Evolutionary conservation across 2,113 vertebrate genomes (phyloP), one percentile per base, ranked within the genome.

Genomic region (Ciconia stormi): DNA sequence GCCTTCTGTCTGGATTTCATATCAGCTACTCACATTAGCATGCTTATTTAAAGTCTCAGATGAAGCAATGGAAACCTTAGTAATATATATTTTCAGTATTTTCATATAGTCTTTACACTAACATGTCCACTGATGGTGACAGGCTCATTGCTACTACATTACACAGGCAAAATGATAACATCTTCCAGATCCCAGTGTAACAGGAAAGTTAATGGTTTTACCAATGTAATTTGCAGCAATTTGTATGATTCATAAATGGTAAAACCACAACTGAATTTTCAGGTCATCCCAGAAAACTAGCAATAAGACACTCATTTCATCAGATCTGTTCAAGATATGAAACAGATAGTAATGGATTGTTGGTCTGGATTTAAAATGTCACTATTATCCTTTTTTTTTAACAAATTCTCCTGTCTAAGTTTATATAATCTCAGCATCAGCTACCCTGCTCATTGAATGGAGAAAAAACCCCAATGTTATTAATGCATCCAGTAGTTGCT

Each of bases 21-120:
- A 62, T n/a, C 9, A 67, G 16, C 5, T 67, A 5, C 18, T 42
- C 1, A 0, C 8, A 47, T 40, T 56, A 36, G 18, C 10, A 11
- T 47, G 16, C 3, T 62, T 69, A 59, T 55, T 81, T 74, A 30
- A 26, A 71, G 7, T 7, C 38, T 80, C 10, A 38, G 38, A 30
- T 59, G 74, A 76, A 80, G 14, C 13, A 46, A 62, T 7, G 6
- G 22, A 87, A 74, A 85, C 10, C 25, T 53, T 7, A 38, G 10
- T 32, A 62, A 55, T 16, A 44, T n/a, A 20, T 52, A 49, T 69
- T 83, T 91, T 80, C 16, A 38, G 38, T 38, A 38, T 38, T 38
- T 38, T 38, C 38, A 38, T 38, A 38, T 38, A 56, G 5, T 66
- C 7, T 56, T 81, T 55, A 42, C 11, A 10, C 16, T 36, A 78